Conservation (phyloP, 2,888 invertebrate species). For the Xylota sylvarum region DNA sequence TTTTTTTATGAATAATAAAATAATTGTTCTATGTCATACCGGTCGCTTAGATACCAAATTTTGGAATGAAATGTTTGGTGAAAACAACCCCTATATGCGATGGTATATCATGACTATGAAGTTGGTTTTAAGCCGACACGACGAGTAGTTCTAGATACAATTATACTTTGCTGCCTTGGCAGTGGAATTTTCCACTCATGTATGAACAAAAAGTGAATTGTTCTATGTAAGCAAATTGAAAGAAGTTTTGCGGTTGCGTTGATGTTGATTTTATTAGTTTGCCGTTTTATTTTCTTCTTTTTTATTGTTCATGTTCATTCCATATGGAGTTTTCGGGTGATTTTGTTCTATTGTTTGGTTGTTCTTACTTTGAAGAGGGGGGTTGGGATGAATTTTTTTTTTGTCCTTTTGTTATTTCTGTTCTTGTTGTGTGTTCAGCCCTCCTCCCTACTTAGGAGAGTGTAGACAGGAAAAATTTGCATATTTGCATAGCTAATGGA, state of each 20-base stretch:
- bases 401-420: neutral
- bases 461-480: slow-evolving; percentile 17
- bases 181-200: slow-evolving; percentile 71
- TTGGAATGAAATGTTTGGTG: slow-evolving; percentile 27
- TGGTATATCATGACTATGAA: neutral
- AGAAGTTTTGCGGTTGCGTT: slow-evolving; percentile 53
- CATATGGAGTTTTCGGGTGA: slow-evolving; percentile 17
- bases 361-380: neutral
- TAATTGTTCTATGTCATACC: slow-evolving; percentile 14
- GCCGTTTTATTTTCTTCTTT: slow-evolving; percentile 17
- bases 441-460: neutral
- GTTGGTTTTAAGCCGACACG: slow-evolving; percentile 18
- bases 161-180: slow-evolving; percentile 39
- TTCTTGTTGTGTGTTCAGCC: neutral
- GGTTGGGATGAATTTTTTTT: neutral
- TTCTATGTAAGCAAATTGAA: slow-evolving; percentile 68
- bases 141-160: slow-evolving; percentile 51
- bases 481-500: slow-evolving; percentile 63
- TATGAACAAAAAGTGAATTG: slow-evolving; percentile 44
- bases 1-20: slow-evolving; percentile 9
- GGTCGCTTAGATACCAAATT: slow-evolving; percentile 51
- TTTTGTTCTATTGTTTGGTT: slow-evolving; percentile 36
- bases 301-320: slow-evolving; percentile 12
- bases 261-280: slow-evolving; percentile 49
- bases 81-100: slow-evolving; percentile 62